Evolutionary conservation across 2,113 vertebrate genomes (phyloP), one percentile per base, ranked within the genome.

Genomic region (Stigmatopora nigra): DNA sequence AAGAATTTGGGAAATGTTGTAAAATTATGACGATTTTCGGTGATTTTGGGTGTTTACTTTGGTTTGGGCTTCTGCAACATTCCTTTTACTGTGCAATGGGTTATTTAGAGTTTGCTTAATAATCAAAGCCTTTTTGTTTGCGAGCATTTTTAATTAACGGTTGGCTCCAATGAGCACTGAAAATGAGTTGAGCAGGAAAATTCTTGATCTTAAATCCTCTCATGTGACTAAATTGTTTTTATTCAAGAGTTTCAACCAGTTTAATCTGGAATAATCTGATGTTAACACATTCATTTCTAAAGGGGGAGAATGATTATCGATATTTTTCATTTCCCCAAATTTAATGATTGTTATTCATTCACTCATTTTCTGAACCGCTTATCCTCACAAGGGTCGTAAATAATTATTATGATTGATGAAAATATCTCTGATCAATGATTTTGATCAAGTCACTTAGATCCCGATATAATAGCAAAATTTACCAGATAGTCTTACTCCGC

Each of bases 181-280:
- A 63, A 36, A 47, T 2, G 45, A 16, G 13, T 10, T 53, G 61
- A 56, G 64, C 63, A 63, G 59, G 47, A 19, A 36, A 15, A n/a
- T 35, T 7, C n/a, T 44, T n/a, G 22, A 20, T 7, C 3, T 69
- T 6, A 20, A 55, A 52, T 57, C 52, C 46, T 11, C 14, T 63
- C 67, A 67, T 64, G 64, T 67, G 64, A 67, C 61, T 57, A 17
- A 64, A 47, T 56, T 14, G 12, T 10, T 19, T 2, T 15, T 14
- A 16, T 31, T 2, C 31, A 19, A 9, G 19, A 17, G 22, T 3
- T 1, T 17, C 5, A 8, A 53, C 13, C 41, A 25, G 51, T 20
- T 47, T 17, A 5, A 56, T n/a, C 14, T 13, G 48, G 13, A 15
- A 63, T 47, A 2, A 47, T 31, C 46, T 19, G 7, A 47, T 46